These are phyloP conservation scores for Miltochrista miniata DNA, from an alignment of 2,888 invertebrate species.

Conservation along the genomic window DNA sequence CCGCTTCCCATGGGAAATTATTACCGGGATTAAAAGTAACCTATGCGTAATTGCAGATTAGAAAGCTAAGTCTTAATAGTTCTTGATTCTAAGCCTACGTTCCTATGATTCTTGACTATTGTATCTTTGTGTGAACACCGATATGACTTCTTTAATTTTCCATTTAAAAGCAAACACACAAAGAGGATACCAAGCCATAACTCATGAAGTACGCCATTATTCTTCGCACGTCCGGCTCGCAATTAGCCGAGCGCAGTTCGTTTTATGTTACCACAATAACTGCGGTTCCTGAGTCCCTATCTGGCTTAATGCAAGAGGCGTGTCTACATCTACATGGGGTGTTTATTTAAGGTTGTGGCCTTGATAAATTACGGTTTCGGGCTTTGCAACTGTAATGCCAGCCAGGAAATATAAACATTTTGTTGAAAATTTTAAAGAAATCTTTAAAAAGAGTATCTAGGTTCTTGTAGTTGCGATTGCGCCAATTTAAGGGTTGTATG, in stretches of 20 bases:
- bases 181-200: conserved; percentile 39
- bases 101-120: no score
- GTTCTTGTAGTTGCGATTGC: no score
- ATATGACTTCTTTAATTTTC: background rate
- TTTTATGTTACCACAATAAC: conserved; percentile 48
- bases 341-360: conserved; percentile 32
- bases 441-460: no score
- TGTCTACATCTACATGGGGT: conserved; percentile 51
- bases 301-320: conserved; percentile 53
- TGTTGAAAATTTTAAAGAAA: no score
- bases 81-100: no score
- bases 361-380: background rate
- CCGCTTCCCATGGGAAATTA: no score
- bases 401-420: background rate
- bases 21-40: no score
- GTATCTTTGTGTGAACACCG: background rate
- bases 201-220: conserved; percentile 49
- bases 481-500: no score
- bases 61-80: no score
- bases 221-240: conserved; percentile 53
- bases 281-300: conserved; percentile 29
- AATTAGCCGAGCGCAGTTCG: conserved; percentile 51
- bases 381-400: background rate
- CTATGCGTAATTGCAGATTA: no score
- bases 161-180: conserved; percentile 27